Evolutionary conservation across 2,113 vertebrate species (phyloP), one percentile per base, ranked within the genome.

Genomic region (Nettapus auritus): DNA sequence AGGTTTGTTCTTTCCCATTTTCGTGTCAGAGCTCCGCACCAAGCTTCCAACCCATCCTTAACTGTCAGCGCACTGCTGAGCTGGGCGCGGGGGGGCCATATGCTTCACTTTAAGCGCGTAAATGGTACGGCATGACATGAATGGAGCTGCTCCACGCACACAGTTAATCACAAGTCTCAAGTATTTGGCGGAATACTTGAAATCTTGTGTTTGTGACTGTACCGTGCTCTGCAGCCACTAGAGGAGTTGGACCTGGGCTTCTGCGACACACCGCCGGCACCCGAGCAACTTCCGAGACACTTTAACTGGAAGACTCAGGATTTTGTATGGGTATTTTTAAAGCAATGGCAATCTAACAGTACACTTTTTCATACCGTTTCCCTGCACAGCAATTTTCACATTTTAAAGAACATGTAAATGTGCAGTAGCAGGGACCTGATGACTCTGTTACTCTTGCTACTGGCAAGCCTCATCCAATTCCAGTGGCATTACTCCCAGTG

Each of bases 321-420:
- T 63, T 56, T 60, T 21, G 20, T 29, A 25, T 11, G 31, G 63
- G 26, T 8, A 34, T n/a, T 79, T 67, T 48, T 70, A 83, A 79
- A 0, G 0, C 56, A 59, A 29, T 0, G 0, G 38, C 62, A 56
- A 38, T 14, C 33, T 25, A n/a, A 53, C 33, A 63, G 82, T 22
- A 34, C 13, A 3, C 21, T 68, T 90, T 67, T 75, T 68, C 73
- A 56, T 36, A 20, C 13, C 13, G 13, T 25, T 86, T 50, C n/a
- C 64, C 59, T 88, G 63, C 31, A 48, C 3, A 20, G 77, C 69
- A 42, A 28, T 57, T 71, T 75, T 66, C 38, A 57, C 19, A 44
- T 53, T 88, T 73, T 75, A 50, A 73, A 90, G 68, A 28, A 60
- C 34, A 12, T 3, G 4, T 59, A 79, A 73, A 79, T 63, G n/a